These are phyloP conservation scores for Itoplectis maculator DNA, from an alignment of 2,888 invertebrate genomes.

Conservation along the genomic window DNA sequence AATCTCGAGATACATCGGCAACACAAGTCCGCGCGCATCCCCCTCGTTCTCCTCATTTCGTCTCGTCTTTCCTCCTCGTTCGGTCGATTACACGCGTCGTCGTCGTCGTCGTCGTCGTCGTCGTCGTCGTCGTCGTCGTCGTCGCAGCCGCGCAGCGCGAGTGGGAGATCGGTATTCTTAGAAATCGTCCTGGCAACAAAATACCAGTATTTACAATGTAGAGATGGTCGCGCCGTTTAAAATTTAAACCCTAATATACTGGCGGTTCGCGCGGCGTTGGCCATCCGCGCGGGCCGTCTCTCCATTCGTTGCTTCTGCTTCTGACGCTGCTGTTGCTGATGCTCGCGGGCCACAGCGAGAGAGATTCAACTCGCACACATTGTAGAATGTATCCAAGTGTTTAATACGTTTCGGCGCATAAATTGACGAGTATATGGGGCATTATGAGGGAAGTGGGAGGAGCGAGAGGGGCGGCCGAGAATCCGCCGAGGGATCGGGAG, in stretches of 20 bases:
- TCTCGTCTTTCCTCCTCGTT: conserved; percentile 37
- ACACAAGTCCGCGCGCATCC: conserved; percentile 7
- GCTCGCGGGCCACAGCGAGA: conserved; percentile 48
- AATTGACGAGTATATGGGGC: conserved; percentile 83
- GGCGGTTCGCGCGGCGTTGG: conserved; percentile 60
- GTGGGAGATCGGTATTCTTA: conserved; percentile 77
- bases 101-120: no score
- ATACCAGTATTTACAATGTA: conserved; percentile 82
- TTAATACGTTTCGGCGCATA: conserved; percentile 83
- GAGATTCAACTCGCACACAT: conserved; percentile 65
- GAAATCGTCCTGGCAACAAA: conserved; percentile 76
- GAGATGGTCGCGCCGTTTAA: conserved; percentile 79
- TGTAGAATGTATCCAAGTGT: conserved; percentile 75
- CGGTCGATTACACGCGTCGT: conserved; percentile 44
- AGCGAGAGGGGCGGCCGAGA: conserved; percentile 62
- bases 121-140: no score
- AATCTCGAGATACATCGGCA: conserved; percentile 38
- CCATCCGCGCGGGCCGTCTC: conserved; percentile 41
- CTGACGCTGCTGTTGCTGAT: conserved; percentile 28
- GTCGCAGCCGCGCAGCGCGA: no score
- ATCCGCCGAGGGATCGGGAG: conserved; percentile 46
- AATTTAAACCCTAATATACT: conserved; percentile 81
- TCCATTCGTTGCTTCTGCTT: conserved; percentile 52
- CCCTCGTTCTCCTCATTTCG: background rate
- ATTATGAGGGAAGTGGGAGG: conserved; percentile 77